Percentiles rank a stretch among this genome's conserved stretches.
phyloP scores from a whole-genome alignment of 2,113 vertebrate species.

The Entomyzon cyanotis region DNA sequence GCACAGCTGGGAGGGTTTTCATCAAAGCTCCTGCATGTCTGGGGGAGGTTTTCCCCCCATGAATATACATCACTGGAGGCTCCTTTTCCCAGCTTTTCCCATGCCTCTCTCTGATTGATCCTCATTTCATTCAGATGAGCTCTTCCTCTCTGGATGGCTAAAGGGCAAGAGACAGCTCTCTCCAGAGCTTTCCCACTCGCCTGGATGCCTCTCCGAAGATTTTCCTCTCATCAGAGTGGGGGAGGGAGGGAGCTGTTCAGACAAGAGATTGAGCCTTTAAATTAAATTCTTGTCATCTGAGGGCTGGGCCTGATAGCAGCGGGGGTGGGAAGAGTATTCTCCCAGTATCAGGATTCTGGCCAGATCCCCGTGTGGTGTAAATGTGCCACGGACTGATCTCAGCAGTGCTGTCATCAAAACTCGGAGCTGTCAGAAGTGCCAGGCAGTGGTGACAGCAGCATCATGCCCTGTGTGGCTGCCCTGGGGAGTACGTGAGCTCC shows the following conservation, averaged over 20 bases:
- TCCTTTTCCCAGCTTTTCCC: conserved; percentile 65
- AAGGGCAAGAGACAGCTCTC: conserved; percentile 66
- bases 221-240: conserved; percentile 57
- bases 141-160: conserved; percentile 66
- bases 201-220: conserved; percentile 46
- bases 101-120: conserved; percentile 63
- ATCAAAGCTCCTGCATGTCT: conserved; percentile 69
- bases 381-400: not conserved
- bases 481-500: not conserved
- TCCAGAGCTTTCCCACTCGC: conserved; percentile 66
- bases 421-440: not conserved
- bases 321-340: conserved; percentile 55
- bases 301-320: conserved; percentile 56
- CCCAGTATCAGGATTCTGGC: conserved; percentile 2
- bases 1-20: conserved; percentile 68
- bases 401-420: not conserved
- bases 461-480: not conserved
- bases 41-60: conserved; percentile 65
- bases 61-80: conserved; percentile 73
- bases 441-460: not conserved
- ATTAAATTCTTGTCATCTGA: conserved; percentile 68
- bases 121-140: conserved; percentile 68
- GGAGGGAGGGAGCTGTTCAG: conserved; percentile 69
- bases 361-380: not conserved
- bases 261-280: conserved; percentile 65